These are phyloP conservation scores for Macropis europaea DNA, from an alignment of 2,888 invertebrate species.

Conservation along the genomic window DNA sequence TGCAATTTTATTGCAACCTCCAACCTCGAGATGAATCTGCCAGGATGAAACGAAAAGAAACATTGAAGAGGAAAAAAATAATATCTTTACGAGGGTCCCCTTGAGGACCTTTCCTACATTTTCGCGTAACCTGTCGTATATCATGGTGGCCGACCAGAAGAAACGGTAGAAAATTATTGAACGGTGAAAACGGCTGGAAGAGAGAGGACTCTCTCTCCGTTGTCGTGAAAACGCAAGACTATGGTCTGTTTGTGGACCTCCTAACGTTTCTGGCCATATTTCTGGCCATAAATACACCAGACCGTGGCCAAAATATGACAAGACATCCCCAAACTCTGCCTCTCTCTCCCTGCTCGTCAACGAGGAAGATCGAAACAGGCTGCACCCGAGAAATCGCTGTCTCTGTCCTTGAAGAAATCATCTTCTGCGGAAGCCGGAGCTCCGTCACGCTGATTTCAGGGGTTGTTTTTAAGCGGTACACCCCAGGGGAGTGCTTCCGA, in stretches of 20 bases:
- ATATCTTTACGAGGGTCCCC: conserved; percentile 67
- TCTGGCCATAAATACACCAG: conserved; percentile 76
- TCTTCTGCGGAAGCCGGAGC: conserved; percentile 58
- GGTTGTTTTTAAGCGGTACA: conserved; percentile 10
- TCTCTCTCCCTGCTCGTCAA: neutral
- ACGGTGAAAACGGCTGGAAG: neutral
- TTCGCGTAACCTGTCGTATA: conserved; percentile 61
- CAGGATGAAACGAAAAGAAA: neutral
- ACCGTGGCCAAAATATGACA: conserved; percentile 77
- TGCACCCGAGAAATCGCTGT: conserved; percentile 52
- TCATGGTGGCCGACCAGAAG: conserved; percentile 27
- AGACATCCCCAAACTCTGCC: conserved; percentile 34
- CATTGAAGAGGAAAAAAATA: conserved; percentile 56
- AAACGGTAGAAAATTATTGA: conserved; percentile 10
- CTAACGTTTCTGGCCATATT: conserved; percentile 77
- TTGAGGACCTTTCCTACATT: conserved; percentile 50
- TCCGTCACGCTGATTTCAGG: conserved; percentile 63
- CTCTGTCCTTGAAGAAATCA: conserved; percentile 65
- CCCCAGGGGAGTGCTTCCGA: conserved; percentile 8
- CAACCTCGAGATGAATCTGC: conserved; percentile 57
- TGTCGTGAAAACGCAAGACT: conserved; percentile 51
- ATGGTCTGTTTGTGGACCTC: conserved; percentile 73
- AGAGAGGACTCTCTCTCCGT: conserved; percentile 8
- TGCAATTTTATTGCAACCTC: conserved; percentile 70
- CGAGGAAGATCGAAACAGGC: conserved; percentile 24